Evolutionary conservation across 1,140 invertebrate genomes (phyloP).

Genomic region (Pachyrhynchus sulphureomaculatus): DNA sequence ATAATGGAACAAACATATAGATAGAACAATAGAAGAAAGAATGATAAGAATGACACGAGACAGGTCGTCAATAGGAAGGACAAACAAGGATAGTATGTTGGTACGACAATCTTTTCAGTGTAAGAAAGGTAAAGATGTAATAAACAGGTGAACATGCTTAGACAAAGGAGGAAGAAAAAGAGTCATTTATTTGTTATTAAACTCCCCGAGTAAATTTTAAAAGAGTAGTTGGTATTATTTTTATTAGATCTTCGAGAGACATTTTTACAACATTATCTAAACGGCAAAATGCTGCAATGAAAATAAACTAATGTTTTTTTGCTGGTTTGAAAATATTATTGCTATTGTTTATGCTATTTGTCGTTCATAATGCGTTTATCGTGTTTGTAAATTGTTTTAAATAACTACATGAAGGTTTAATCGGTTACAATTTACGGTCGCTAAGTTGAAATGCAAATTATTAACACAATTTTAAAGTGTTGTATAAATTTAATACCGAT

Average conservation of each 20-base stretch:
- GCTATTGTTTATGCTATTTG: slow-evolving; percentile 21
- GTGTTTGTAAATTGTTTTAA: slow-evolving; percentile 21
- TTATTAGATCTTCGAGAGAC: not conserved
- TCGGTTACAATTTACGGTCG: slow-evolving; percentile 12
- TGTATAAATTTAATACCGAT: not conserved
- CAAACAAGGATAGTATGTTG: no score
- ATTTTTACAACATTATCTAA: not conserved
- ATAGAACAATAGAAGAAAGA: no score
- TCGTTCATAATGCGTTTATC: slow-evolving; percentile 23
- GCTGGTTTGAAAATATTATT: slow-evolving; percentile 13
- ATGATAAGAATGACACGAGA: no score
- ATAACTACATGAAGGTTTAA: slow-evolving; percentile 21
- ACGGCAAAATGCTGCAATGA: not conserved
- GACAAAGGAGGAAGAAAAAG: no score
- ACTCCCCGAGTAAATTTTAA: no score
- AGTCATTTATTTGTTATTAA: no score
- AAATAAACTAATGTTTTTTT: not conserved
- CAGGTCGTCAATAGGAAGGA: no score
- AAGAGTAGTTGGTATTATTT: no score
- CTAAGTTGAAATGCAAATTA: slow-evolving; percentile 19
- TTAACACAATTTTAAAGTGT: slow-evolving; percentile 4
- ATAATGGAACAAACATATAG: no score
- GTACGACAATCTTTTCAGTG: no score
- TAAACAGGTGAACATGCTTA: no score
- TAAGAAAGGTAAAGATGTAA: no score